These are phyloP conservation scores for Buteo buteo DNA, from an alignment of 2,113 vertebrate species.

Conservation along the genomic window DNA sequence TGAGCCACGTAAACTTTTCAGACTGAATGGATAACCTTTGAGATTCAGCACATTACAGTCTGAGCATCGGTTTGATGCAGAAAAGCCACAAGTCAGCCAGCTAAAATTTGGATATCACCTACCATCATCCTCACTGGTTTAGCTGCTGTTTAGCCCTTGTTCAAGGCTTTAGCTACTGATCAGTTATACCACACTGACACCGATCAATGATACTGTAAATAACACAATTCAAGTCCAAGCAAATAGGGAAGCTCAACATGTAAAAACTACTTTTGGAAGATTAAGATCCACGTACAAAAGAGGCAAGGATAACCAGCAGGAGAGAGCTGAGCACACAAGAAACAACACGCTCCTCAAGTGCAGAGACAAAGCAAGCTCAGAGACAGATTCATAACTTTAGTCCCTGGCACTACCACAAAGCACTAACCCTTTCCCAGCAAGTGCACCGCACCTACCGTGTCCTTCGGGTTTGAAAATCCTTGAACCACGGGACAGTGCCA, in stretches of 20 bases:
- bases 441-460: rapidly evolving
- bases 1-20: neutral
- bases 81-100: neutral
- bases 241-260: neutral
- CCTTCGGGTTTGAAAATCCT: neutral
- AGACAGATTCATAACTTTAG: neutral
- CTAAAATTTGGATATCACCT: neutral
- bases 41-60: neutral
- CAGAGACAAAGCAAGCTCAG: neutral
- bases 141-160: neutral
- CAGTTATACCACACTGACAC: neutral
- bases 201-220: neutral
- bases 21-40: neutral
- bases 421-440: neutral
- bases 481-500: neutral
- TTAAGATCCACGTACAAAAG: neutral
- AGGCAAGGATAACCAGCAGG: neutral
- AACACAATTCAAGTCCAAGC: neutral
- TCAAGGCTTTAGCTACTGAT: neutral
- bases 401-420: neutral
- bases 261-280: neutral
- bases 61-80: neutral
- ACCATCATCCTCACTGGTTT: neutral
- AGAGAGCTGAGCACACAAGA: neutral
- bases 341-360: neutral